Base-by-base conservation (phyloP, 2,797 vertebrate genomes). In the Enteromius trimaculatus region DNA sequence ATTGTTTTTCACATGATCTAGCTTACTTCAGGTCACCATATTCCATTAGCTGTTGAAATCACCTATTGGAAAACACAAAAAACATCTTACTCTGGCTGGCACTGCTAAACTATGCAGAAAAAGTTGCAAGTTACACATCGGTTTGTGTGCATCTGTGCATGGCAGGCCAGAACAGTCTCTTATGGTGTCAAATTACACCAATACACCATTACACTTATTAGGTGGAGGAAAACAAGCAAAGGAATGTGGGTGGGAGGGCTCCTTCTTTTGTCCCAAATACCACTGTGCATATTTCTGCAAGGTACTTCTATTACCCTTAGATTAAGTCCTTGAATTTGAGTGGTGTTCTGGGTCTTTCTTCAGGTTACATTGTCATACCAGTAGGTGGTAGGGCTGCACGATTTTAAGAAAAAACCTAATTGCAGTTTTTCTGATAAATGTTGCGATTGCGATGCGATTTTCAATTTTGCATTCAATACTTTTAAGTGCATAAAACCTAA, bases 201-300 rank as follows among this genome's bases (percentile, higher is more conserved):
- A 60, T 23, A 60, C 55, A 23, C 55, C 1, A 23, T 58, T 6
- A 60, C n/a, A 60, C 58, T 60, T 26, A 26, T 14, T 6, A 60
- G n/a, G 31, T 77, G 42, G n/a, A 62, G 34, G 39, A 76, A 75
- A 76, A 23, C 31, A 76, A 39, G 6, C 31, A 42, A 77, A 62
- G 55, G 7, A 60, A 77, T 77, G 53, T 26, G 3, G 21, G 55
- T 26, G 7, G 55, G n/a, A 60, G 21, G 29, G 29, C 3, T 29
- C 7, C 21, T 31, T 74, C 23, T 26, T 60, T 26, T 29, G 60
- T n/a, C 4, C 19, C 10, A 37, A 55, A 37, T 74, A 31, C 49
- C 1, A n/a, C 13, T 58, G 11, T n/a, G 51, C 31, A 58, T 58
- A 39, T 76, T 58, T 58, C 6, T 7, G 29, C 16, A 31, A 37